Percentiles rank a stretch among this genome's conserved stretches.
Evolutionary conservation across 2,888 invertebrate species (phyloP).

Genomic region (Diogma glabrata): DNA sequence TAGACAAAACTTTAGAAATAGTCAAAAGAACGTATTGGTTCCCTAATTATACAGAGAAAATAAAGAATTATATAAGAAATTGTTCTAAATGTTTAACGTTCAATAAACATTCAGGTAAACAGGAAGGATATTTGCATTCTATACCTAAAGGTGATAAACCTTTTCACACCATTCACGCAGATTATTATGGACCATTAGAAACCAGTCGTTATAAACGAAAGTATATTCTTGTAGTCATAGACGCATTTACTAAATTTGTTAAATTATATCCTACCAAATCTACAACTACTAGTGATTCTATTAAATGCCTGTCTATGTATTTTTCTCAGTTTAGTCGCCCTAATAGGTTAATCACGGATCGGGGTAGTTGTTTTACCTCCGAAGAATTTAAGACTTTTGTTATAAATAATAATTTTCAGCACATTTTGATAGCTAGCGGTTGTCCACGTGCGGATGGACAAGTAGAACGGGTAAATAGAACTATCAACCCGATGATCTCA

Average conservation of each 20-base stretch:
- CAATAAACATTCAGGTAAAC: neutral
- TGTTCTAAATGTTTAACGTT: constrained; percentile 8
- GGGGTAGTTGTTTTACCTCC: too few species aligned
- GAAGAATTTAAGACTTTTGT: constrained; percentile 5
- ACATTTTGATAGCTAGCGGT: constrained; percentile 13
- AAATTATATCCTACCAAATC: constrained; percentile 13
- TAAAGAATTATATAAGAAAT: constrained; percentile 4
- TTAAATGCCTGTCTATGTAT: constrained; percentile 7
- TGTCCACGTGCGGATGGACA: constrained; percentile 3
- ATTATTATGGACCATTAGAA: constrained; percentile 11
- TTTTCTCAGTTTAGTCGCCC: constrained; percentile 12
- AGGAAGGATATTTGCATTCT: constrained; percentile 7
- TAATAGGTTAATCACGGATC: constrained; percentile 12
- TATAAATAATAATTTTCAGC: constrained; percentile 12
- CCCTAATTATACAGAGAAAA: constrained; percentile 5
- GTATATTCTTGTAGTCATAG: constrained; percentile 11
- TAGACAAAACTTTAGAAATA: constrained; percentile 1
- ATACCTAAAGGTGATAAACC: constrained; percentile 10
- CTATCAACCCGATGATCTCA: neutral
- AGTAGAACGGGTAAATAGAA: neutral
- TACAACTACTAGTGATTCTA: constrained; percentile 10
- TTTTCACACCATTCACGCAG: constrained; percentile 7
- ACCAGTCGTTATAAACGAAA: constrained; percentile 12
- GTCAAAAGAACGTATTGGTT: too few species aligned
- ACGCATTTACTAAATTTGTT: constrained; percentile 9